phyloP scores from a whole-genome alignment of 2,113 vertebrate species.

The Hippoglossus stenolepis region DNA sequence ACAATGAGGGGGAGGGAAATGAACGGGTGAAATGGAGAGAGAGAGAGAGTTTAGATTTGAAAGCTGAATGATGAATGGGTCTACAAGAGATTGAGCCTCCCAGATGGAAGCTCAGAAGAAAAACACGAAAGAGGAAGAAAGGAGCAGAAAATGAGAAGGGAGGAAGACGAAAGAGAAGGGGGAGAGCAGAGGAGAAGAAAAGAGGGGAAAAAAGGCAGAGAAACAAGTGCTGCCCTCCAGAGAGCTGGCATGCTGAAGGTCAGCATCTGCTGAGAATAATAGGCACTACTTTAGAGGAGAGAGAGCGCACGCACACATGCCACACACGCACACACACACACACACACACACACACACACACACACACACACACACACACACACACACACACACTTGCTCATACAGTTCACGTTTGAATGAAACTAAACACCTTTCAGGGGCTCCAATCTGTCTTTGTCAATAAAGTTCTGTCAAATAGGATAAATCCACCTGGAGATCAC shows the following conservation, averaged over 20 bases:
- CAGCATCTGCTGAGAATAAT: conserved; percentile 75
- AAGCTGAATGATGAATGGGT: conserved; percentile 22
- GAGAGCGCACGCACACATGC: conserved; percentile 1
- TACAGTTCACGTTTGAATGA: conserved; percentile 52
- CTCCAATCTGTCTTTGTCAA: conserved; percentile 75
- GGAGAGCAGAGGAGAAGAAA: conserved; percentile 9
- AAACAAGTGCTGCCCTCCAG: conserved; percentile 68
- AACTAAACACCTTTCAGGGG: conserved; percentile 68
- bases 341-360: conserved; percentile 14
- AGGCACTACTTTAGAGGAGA: conserved; percentile 43
- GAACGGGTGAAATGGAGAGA: background rate
- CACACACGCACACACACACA: conserved; percentile 19
- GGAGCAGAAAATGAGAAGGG: conserved; percentile 38
- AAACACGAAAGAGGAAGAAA: conserved; percentile 41
- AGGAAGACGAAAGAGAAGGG: conserved; percentile 6
- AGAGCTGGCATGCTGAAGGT: conserved; percentile 72
- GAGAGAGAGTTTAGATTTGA: background rate
- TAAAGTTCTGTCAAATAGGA: conserved; percentile 72
- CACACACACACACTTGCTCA: conserved; percentile 32
- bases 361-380: conserved; percentile 12
- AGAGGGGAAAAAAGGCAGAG: conserved; percentile 33
- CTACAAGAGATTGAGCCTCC: conserved; percentile 23
- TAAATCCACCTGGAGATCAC: conserved; percentile 49
- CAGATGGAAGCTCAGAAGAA: conserved; percentile 28
- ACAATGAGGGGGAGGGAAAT: conserved; percentile 1